Conservation (phyloP, 2,797 vertebrate genomes). For the Cichlasoma orientale region DNA sequence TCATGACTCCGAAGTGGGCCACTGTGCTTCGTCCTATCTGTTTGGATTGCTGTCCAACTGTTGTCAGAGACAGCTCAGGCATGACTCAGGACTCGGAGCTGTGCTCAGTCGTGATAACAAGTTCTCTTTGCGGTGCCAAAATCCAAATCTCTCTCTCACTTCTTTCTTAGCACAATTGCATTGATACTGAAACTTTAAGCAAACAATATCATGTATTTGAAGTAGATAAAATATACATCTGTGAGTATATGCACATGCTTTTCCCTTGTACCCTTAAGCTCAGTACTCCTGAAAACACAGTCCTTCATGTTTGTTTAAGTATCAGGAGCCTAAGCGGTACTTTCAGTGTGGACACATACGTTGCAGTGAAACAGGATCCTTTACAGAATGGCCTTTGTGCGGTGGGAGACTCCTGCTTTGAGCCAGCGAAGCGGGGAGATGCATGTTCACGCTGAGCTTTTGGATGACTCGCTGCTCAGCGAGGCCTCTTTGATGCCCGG, state of each 20-base stretch:
- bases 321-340: slow-evolving; percentile 17
- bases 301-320: slow-evolving; percentile 10
- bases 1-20: slow-evolving; percentile 21
- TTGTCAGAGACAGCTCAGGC: slow-evolving; percentile 29
- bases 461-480: slow-evolving; percentile 14
- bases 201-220: background rate
- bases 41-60: slow-evolving; percentile 40
- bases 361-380: background rate
- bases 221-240: background rate
- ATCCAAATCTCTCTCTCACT: background rate
- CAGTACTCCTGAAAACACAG: background rate
- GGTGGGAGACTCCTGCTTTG: slow-evolving; percentile 6
- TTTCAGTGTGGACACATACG: background rate
- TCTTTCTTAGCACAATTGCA: background rate
- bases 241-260: background rate
- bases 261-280: background rate
- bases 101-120: slow-evolving; percentile 33
- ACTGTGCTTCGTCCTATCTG: slow-evolving; percentile 26
- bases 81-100: slow-evolving; percentile 34
- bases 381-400: slow-evolving; percentile 31
- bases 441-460: slow-evolving; percentile 12
- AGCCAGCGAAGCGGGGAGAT: slow-evolving; percentile 11
- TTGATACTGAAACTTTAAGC: background rate
- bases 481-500: slow-evolving; percentile 28
- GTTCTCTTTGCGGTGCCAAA: background rate